These are phyloP conservation scores for Chloroclysta siterata DNA, from an alignment of 2,888 invertebrate genomes.

Conservation along the genomic window DNA sequence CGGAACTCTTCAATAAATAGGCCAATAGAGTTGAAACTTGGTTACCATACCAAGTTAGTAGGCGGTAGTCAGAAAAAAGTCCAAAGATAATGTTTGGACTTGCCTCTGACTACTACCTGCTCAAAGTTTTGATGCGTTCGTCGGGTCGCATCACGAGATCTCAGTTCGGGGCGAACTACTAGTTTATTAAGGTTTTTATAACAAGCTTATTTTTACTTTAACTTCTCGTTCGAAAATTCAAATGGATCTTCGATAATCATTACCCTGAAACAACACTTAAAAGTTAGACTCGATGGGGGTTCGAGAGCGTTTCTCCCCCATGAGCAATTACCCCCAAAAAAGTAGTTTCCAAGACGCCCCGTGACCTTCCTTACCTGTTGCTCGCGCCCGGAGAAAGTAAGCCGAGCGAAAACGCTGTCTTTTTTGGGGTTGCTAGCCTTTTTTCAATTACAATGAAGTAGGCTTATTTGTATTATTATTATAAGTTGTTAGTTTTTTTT, in stretches of 20 bases:
- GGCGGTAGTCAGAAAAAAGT: no score
- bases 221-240: background rate
- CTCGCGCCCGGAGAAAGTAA: constrained; percentile 72
- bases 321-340: constrained; percentile 38
- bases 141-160: no score
- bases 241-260: constrained; percentile 13
- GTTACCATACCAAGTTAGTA: no score
- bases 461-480: constrained; percentile 2
- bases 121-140: no score
- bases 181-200: no score
- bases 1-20: no score
- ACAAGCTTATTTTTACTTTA: background rate
- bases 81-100: no score
- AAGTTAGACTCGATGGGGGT: constrained; percentile 27
- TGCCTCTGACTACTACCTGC: no score
- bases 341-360: constrained; percentile 53
- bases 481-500: no score
- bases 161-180: no score
- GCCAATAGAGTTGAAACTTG: no score
- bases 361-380: constrained; percentile 80
- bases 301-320: constrained; percentile 22
- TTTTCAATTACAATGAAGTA: constrained; percentile 9
- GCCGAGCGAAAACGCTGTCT: constrained; percentile 69
- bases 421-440: constrained; percentile 61
- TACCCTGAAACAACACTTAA: constrained; percentile 21